Evolutionary conservation across 2,113 vertebrate species (phyloP), one percentile per base, ranked within the genome.

Genomic region (Rostratula benghalensis): DNA sequence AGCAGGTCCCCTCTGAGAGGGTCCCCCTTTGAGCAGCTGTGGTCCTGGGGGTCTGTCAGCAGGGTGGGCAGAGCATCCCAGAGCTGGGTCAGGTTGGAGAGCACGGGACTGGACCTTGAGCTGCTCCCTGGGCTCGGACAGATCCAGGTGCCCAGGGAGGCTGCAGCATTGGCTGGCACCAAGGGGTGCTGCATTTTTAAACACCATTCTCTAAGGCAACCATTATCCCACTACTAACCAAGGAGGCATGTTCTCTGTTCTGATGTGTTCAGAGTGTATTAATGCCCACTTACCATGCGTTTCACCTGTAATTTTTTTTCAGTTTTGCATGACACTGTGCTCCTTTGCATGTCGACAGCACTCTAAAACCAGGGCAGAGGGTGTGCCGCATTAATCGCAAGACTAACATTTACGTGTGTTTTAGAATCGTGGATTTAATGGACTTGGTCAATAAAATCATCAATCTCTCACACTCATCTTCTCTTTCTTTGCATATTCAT

Each of bases 401-500:
- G 68, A 97, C 98, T 98, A 98, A 98, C 97, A 96, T 96, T 95
- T 90, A 93, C 97, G 92, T 96, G 74, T 96, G 95, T 80, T 98
- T 97, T 97, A 97, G 92, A 97, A 95, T 83, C 97, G 95, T 98
- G 97, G 94, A 96, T 98, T 98, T 94, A 97, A 93, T 97, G 96
- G 94, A 98, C 95, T 94, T 91, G 95, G 92, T 98, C 91, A 96
- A 85, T 97, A 96, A 97, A 98, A 96, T 95, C 96, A 98, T 97
- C 96, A 93, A 50, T 95, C 98, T 98, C 99, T 99, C 98, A 99
- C 97, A 95, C 97, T 98, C 98, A 97, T 98, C 98, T 98, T 99
- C 98, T 98, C 98, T 99, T 98, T 99, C 98, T 98, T 98, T 98
- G 98, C 98, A 98, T 98, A 98, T 98, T 98, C 98, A 98, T 98